Evolutionary conservation across 2,113 vertebrate species (phyloP).

Genomic region (Crocuta crocuta): DNA sequence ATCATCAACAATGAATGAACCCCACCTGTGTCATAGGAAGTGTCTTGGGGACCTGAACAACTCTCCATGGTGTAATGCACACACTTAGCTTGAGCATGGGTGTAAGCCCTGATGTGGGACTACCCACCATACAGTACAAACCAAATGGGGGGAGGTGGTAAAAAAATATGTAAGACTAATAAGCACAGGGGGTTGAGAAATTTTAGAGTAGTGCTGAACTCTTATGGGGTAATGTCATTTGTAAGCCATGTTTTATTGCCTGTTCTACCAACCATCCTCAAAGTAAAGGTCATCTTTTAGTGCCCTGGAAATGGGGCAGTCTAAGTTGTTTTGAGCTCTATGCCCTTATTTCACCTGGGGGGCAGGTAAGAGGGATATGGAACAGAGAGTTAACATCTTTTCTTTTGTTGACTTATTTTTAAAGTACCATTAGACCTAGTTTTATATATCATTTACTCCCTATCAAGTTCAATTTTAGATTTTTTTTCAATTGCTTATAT

Average conservation of each 20-base stretch:
- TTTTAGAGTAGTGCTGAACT: neutral
- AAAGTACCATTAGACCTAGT: neutral
- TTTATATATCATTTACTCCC: neutral
- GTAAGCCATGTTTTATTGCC: neutral
- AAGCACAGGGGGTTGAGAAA: neutral
- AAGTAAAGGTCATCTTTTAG: neutral
- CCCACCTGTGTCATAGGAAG: neutral
- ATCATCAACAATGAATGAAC: neutral
- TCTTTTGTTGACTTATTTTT: neutral
- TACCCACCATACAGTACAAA: neutral
- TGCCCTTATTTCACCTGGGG: neutral
- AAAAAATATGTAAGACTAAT: neutral
- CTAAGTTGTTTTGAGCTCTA: neutral
- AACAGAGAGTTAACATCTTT: neutral
- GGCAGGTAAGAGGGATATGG: no score
- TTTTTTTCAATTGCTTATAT: neutral
- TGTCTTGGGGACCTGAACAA: neutral
- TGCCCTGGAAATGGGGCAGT: neutral
- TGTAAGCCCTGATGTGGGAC: neutral
- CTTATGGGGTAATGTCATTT: neutral
- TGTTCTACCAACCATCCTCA: neutral
- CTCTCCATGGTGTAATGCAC: fast-evolving
- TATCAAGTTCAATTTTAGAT: conserved; percentile 25
- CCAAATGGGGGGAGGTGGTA: neutral
- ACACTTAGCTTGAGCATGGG: neutral